A percentile compares a stretch with the other conserved stretches of the same genome.
phyloP scores from a whole-genome alignment of 2,797 vertebrate species.

The Knipowitschia caucasica region DNA sequence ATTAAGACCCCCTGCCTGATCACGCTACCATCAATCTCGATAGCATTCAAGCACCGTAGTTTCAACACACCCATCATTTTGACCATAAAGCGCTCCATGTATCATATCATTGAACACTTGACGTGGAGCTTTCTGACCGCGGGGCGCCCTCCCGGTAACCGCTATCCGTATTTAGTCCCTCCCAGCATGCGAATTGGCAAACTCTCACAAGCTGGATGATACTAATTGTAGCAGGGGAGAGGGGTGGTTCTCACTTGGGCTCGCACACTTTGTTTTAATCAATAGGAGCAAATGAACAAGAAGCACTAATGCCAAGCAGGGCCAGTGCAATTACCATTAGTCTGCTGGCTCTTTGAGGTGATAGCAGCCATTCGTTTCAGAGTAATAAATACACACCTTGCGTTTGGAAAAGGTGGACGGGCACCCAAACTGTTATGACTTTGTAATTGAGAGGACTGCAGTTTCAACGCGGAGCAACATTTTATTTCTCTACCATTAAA shows the following conservation, averaged over 20 bases:
- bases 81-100: slow-evolving; percentile 14
- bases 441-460: slow-evolving; percentile 34
- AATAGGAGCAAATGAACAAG: slow-evolving; percentile 70
- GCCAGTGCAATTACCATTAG: slow-evolving; percentile 66
- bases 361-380: slow-evolving; percentile 51
- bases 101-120: slow-evolving; percentile 42
- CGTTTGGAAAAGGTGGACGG: slow-evolving; percentile 9
- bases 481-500: slow-evolving; percentile 27
- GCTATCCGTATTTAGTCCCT: slow-evolving; percentile 65
- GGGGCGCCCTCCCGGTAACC: slow-evolving; percentile 44
- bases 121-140: slow-evolving; percentile 25
- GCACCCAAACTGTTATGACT: slow-evolving; percentile 13
- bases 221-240: slow-evolving; percentile 62
- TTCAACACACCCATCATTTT: slow-evolving; percentile 12
- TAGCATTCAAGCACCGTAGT: slow-evolving; percentile 8
- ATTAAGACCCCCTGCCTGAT: slow-evolving; percentile 6
- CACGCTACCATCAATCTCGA: neutral
- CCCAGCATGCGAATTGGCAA: slow-evolving; percentile 66
- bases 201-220: slow-evolving; percentile 57
- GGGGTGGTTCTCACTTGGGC: slow-evolving; percentile 49
- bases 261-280: slow-evolving; percentile 66
- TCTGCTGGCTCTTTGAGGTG: slow-evolving; percentile 54
- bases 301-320: slow-evolving; percentile 64
- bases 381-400: slow-evolving; percentile 54
- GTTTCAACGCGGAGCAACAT: slow-evolving; percentile 22